Evolutionary conservation across 30 jellyfish, hydroid and myxozoan species (phyloP).

Genomic region (Clytia hemisphaerica): DNA sequence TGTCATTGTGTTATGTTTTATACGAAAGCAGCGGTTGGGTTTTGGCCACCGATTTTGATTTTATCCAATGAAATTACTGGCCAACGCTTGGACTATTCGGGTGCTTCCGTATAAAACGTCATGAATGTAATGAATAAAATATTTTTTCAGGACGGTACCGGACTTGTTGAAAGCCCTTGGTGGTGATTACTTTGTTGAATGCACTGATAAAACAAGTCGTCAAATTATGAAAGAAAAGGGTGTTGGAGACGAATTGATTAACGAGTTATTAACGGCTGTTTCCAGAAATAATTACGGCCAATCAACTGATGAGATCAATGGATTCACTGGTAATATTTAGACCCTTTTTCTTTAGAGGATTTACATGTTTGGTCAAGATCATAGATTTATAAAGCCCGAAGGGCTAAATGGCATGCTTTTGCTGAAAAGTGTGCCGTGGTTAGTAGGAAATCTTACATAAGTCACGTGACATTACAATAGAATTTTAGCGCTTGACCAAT

Average conservation of each 20-base stretch:
- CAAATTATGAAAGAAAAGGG: conserved; percentile 34
- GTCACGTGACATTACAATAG: no score
- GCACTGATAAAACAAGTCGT: conserved; percentile 39
- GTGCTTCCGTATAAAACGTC: background rate
- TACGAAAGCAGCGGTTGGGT: no score
- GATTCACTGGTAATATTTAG: conserved; percentile 51
- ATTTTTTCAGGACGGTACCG: conserved; percentile 46
- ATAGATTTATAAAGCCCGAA: no score
- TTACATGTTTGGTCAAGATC: background rate
- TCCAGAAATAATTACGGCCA: conserved; percentile 78
- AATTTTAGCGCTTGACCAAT: no score
- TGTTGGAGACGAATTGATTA: conserved; percentile 34
- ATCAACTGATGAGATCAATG: conserved; percentile 58
- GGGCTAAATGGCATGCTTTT: no score
- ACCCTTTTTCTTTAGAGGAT: background rate
- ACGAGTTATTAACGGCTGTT: conserved; percentile 73
- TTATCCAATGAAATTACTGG: no score
- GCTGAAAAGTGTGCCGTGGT: no score
- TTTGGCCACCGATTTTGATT: no score
- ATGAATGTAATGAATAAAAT: background rate
- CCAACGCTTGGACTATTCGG: no score
- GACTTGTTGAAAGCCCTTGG: conserved; percentile 54
- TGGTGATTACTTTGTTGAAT: conserved; percentile 37
- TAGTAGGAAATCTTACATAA: no score
- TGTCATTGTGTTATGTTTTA: no score